A percentile compares a stretch with the other conserved stretches of the same genome.
Evolutionary conservation across 2,888 invertebrate genomes (phyloP).

Genomic region (Desoria tigrina): DNA sequence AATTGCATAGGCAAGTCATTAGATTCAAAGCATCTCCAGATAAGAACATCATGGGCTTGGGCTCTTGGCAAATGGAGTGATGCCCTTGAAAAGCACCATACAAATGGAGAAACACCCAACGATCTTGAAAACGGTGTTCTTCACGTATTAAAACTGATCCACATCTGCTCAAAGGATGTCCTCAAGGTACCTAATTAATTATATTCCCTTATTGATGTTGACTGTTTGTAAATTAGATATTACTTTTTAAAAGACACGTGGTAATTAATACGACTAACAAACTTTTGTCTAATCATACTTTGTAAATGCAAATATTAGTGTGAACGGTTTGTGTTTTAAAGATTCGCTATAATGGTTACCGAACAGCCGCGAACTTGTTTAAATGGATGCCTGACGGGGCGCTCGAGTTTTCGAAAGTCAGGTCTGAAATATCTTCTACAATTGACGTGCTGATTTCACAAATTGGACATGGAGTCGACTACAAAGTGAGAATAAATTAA

Average conservation of each 20-base stretch:
- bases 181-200: not conserved
- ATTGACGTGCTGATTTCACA: not conserved
- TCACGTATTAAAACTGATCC: not conserved
- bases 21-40: too few relatives aligned
- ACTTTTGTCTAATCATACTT: too few relatives aligned
- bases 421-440: not conserved
- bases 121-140: not conserved
- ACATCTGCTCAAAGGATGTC: conserved; percentile 10
- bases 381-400: conserved; percentile 8
- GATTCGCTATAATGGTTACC: conserved; percentile 27
- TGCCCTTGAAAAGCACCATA: conserved; percentile 4
- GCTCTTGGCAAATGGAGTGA: conserved; percentile 34
- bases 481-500: conserved; percentile 26
- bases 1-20: too few relatives aligned
- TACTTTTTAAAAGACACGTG: too few relatives aligned
- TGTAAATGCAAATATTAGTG: too few relatives aligned
- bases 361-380: conserved; percentile 27
- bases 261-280: too few relatives aligned
- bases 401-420: conserved; percentile 4
- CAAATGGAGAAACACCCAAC: not conserved
- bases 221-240: too few relatives aligned
- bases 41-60: conserved; percentile 29
- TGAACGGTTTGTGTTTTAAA: too few relatives aligned
- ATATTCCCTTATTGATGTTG: too few relatives aligned
- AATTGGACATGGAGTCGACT: conserved; percentile 26